Conservation (phyloP, 2,113 vertebrate species). For the Paedocypris sp. region DNA sequence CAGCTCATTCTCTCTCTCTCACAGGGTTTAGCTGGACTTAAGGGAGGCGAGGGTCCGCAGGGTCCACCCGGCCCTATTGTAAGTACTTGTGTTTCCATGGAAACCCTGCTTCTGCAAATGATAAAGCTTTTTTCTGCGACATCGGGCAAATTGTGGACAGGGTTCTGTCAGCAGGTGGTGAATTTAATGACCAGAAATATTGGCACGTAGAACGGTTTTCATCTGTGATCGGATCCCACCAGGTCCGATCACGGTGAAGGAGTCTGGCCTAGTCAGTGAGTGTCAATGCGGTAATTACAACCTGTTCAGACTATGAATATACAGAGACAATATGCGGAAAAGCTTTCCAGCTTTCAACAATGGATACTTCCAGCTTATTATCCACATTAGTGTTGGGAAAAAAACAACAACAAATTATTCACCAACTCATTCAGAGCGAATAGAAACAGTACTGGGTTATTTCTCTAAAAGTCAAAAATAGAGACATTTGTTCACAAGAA, state of each 20-base stretch:
- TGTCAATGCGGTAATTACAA: not conserved
- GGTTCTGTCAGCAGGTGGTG: slow-evolving; percentile 7
- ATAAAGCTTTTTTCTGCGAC: not conserved
- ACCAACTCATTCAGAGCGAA: not conserved
- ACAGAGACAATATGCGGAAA: not conserved
- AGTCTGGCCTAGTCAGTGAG: not conserved
- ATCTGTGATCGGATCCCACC: slow-evolving; percentile 6
- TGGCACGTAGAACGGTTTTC: not conserved
- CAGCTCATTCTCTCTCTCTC: slow-evolving; percentile 34
- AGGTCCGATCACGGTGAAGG: not conserved
- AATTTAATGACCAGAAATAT: slow-evolving; percentile 20
- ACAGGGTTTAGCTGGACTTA: slow-evolving; percentile 83
- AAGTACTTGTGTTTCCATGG: slow-evolving; percentile 65
- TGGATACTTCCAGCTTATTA: too few relatives aligned
- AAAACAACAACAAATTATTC: too few relatives aligned
- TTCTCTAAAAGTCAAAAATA: not conserved
- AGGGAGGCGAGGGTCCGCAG: slow-evolving; percentile 95
- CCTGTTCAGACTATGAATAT: not conserved
- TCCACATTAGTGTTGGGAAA: too few relatives aligned
- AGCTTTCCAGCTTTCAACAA: too few relatives aligned
- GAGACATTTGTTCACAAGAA: too few relatives aligned
- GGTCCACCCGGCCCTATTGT: slow-evolving; percentile 82
- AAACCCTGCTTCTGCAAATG: slow-evolving; percentile 18
- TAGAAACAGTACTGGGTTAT: slow-evolving; percentile 1
- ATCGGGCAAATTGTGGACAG: not conserved